Conservation (phyloP, 92 coral and sea anemone genomes). For the Zoanthus solanderi region DNA sequence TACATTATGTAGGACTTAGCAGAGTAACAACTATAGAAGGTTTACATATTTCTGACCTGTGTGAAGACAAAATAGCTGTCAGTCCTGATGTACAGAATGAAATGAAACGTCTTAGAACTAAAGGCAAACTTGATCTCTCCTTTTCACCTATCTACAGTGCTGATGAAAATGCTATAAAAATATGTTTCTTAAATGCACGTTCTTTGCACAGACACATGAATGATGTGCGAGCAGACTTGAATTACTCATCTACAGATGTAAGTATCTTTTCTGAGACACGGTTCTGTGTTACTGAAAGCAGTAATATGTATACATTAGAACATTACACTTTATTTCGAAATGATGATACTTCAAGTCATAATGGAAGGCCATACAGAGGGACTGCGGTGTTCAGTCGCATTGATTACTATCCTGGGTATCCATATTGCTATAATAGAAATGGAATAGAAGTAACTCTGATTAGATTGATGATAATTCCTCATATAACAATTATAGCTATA, state of each 20-base stretch:
- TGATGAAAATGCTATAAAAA: constrained; percentile 44
- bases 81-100: constrained; percentile 76
- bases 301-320: constrained; percentile 48
- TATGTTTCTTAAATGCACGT: constrained; percentile 36
- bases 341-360: constrained; percentile 56
- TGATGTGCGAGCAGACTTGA: constrained; percentile 40
- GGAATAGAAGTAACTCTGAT: constrained; percentile 64
- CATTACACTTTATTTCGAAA: constrained; percentile 69
- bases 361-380: constrained; percentile 67
- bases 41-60: constrained; percentile 65
- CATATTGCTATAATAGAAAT: constrained; percentile 65
- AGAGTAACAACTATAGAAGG: constrained; percentile 79
- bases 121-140: constrained; percentile 53
- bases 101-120: constrained; percentile 65
- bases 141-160: constrained; percentile 62
- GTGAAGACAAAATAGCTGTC: constrained; percentile 75
- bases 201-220: constrained; percentile 51
- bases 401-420: constrained; percentile 13
- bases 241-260: neutral
- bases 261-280: constrained; percentile 52
- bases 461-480: constrained; percentile 39
- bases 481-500: constrained; percentile 44
- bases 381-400: constrained; percentile 71
- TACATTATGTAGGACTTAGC: constrained; percentile 80
- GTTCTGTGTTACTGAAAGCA: constrained; percentile 52